A percentile compares a stretch with the other conserved stretches of the same genome.
phyloP scores from a whole-genome alignment of 2,888 invertebrate species.

The Vesta saturnalis region DNA sequence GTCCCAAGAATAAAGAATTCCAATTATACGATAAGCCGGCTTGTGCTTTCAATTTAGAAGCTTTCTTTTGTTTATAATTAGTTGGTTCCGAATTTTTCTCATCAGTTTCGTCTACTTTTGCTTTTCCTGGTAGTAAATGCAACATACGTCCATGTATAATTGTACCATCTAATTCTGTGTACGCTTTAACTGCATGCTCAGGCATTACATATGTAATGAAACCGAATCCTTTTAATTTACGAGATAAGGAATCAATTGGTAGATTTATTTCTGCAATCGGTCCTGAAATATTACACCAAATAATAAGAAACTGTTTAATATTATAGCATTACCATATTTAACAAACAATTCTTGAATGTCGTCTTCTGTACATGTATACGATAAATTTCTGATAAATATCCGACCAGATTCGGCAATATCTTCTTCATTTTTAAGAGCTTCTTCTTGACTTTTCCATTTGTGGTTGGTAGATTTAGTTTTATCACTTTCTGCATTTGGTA shows the following conservation, averaged over 20 bases:
- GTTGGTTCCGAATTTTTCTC: constrained; percentile 65
- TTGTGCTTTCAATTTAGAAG: constrained; percentile 76
- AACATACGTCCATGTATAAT: constrained; percentile 91
- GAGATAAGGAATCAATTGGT: constrained; percentile 84
- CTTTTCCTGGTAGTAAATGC: constrained; percentile 89
- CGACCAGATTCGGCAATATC: constrained; percentile 89
- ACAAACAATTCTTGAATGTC: constrained; percentile 86
- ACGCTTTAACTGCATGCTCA: constrained; percentile 93
- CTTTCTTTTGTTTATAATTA: constrained; percentile 86
- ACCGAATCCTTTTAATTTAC: constrained; percentile 92
- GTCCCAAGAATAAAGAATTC: constrained; percentile 94
- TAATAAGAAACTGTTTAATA: not conserved
- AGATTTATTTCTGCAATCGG: constrained; percentile 87
- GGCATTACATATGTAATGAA: constrained; percentile 93
- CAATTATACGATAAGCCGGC: constrained; percentile 89
- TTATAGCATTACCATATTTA: constrained; percentile 73
- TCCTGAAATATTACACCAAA: constrained; percentile 64
- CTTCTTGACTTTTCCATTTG: constrained; percentile 73
- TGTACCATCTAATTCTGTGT: constrained; percentile 88
- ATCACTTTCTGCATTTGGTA: constrained; percentile 58
- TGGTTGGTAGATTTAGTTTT: constrained; percentile 53
- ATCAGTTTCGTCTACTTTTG: constrained; percentile 65
- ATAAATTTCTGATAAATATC: constrained; percentile 90
- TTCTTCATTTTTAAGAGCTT: constrained; percentile 75
- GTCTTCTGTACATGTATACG: constrained; percentile 86